Conservation (phyloP, 2,888 invertebrate genomes). For the Trisateles emortualis region DNA sequence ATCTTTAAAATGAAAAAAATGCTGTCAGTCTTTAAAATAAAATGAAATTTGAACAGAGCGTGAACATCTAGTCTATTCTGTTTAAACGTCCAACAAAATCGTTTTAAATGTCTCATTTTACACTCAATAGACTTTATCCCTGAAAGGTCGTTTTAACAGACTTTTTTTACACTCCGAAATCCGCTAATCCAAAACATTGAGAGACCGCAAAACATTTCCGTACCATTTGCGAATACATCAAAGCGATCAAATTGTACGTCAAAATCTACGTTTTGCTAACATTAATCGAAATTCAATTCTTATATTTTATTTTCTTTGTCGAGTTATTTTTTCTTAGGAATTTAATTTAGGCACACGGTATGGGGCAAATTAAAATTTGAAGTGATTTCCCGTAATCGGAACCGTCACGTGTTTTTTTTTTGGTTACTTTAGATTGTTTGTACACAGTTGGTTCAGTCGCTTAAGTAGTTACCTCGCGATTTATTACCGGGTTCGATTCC, state of each 20-base stretch:
- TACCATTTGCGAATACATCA: constrained; percentile 46
- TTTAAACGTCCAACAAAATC: constrained; percentile 36
- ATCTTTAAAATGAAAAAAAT: too few species aligned
- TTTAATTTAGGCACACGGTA: constrained; percentile 21
- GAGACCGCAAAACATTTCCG: constrained; percentile 33
- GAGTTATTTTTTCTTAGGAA: constrained; percentile 20
- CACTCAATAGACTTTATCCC: constrained; percentile 45
- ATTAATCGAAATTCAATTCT: constrained; percentile 56
- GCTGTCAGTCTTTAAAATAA: not conserved
- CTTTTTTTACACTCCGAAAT: constrained; percentile 34
- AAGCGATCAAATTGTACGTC: constrained; percentile 54
- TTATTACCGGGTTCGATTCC: too few species aligned
- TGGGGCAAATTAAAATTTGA: constrained; percentile 5
- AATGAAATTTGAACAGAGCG: not conserved
- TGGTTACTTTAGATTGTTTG: not conserved
- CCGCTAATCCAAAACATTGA: constrained; percentile 47
- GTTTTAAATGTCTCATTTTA: constrained; percentile 46
- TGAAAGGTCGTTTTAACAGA: constrained; percentile 31
- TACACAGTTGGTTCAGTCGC: not conserved
- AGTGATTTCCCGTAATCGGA: not conserved
- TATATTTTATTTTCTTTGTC: constrained; percentile 42
- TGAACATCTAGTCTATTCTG: constrained; percentile 4
- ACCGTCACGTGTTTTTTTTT: not conserved
- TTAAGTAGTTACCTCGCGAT: too few species aligned
- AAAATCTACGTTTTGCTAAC: constrained; percentile 33